These are phyloP conservation scores for Plebejus melissa DNA, from an alignment of 2,888 invertebrate species.

Conservation along the genomic window DNA sequence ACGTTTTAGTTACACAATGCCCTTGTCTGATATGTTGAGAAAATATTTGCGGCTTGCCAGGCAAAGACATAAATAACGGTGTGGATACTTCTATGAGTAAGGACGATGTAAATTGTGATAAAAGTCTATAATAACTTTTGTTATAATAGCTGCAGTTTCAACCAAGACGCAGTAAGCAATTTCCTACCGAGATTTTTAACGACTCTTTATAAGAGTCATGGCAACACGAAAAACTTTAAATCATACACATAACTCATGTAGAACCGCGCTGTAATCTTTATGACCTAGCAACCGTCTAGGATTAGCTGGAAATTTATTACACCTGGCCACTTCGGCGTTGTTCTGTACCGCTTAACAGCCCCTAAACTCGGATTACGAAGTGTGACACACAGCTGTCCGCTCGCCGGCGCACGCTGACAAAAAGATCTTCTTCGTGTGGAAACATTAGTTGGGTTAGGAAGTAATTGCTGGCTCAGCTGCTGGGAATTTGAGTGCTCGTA, in stretches of 20 bases:
- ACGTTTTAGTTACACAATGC: no score
- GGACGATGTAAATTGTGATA: no score
- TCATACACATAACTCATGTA: constrained; percentile 39
- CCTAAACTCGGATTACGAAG: constrained; percentile 42
- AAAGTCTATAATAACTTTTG: no score
- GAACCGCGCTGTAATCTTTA: constrained; percentile 45
- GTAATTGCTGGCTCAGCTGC: background rate
- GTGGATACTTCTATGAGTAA: no score
- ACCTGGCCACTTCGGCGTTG: constrained; percentile 44
- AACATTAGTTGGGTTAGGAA: constrained; percentile 3
- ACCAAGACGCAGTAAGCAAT: constrained; percentile 10
- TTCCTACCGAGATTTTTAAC: background rate
- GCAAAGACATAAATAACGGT: no score
- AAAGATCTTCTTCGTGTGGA: constrained; percentile 9
- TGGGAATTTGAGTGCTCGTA: background rate
- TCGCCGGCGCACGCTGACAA: constrained; percentile 30
- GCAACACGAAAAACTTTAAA: constrained; percentile 36
- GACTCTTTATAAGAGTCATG: constrained; percentile 35
- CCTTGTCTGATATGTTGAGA: no score
- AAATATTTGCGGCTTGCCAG: no score
- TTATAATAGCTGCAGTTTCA: background rate
- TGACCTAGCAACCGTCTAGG: constrained; percentile 45
- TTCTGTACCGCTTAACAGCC: constrained; percentile 41
- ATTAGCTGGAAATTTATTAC: constrained; percentile 51
- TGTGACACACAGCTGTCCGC: constrained; percentile 41